Conservation (phyloP, 2,888 invertebrate genomes). For the Drosophila ustulata region DNA sequence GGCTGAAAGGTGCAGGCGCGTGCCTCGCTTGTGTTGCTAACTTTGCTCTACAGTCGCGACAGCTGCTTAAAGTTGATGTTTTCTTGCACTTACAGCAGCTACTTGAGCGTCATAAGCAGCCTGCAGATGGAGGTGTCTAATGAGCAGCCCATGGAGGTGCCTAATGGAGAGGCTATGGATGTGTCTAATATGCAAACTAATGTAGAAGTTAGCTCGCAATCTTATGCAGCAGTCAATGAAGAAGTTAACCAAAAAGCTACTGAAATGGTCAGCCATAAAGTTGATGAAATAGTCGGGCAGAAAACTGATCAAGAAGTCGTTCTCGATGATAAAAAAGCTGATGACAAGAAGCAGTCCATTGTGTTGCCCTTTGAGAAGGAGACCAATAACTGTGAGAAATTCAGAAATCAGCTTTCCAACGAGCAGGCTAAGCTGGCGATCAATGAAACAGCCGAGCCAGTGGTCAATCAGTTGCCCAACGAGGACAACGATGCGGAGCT, state of each 20-base stretch:
- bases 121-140: not conserved
- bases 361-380: too few species aligned
- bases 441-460: not conserved
- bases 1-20: slow-evolving; percentile 43
- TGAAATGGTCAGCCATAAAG: too few species aligned
- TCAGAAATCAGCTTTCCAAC: not conserved
- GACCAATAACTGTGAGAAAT: not conserved
- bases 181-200: too few species aligned
- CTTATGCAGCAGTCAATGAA: not conserved
- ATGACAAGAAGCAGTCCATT: too few species aligned
- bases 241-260: too few species aligned
- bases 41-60: slow-evolving; percentile 11
- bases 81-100: not conserved
- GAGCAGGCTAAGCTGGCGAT: not conserved
- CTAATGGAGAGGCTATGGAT: not conserved
- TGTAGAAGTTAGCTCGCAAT: not conserved
- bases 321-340: not conserved
- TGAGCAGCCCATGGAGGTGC: not conserved
- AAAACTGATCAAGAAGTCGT: not conserved
- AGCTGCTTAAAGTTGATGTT: slow-evolving; percentile 37
- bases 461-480: not conserved
- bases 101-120: not conserved
- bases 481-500: not conserved
- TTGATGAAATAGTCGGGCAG: not conserved
- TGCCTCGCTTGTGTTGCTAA: slow-evolving; percentile 23